phyloP scores from a whole-genome alignment of 2,797 vertebrate species.

The Pitangus sulphuratus region DNA sequence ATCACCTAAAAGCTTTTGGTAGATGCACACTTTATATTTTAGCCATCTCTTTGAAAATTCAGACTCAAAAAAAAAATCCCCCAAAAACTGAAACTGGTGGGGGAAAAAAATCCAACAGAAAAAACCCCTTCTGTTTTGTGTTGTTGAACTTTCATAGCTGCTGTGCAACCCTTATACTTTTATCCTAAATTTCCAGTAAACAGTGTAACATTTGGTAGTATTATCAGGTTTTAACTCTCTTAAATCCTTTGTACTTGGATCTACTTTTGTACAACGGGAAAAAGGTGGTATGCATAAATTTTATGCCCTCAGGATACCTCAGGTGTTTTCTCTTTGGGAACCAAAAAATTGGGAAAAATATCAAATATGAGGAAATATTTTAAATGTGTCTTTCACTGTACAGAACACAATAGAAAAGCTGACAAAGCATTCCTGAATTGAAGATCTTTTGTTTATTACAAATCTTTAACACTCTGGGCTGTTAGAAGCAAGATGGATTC shows the following conservation, averaged over 20 bases:
- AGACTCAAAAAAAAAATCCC: not conserved
- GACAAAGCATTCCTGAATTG: conserved; percentile 42
- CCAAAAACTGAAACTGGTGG: not conserved
- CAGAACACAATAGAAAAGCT: conserved; percentile 26
- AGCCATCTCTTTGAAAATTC: not conserved
- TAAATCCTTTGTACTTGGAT: not conserved
- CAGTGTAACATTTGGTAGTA: not conserved
- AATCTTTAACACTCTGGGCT: conserved; percentile 18
- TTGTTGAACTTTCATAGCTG: not conserved
- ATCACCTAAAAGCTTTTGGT: not conserved
- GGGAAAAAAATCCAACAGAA: fast-evolving
- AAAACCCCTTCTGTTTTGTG: not conserved
- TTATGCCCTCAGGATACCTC: not conserved
- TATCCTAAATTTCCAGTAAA: not conserved
- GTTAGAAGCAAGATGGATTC: conserved; percentile 21
- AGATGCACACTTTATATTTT: not conserved
- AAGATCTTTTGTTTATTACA: conserved; percentile 47
- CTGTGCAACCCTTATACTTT: not conserved
- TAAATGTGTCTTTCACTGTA: conserved; percentile 18
- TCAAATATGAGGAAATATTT: conserved; percentile 22
- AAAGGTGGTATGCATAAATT: conserved; percentile 1
- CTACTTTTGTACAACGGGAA: not conserved
- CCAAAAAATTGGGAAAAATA: not conserved
- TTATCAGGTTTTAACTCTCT: not conserved
- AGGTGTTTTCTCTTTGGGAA: not conserved